Percentiles rank a stretch among this genome's conserved stretches.
These are phyloP conservation scores for Tromatobia lineatoria DNA, from an alignment of 2,888 invertebrate species.

Conservation along the genomic window DNA sequence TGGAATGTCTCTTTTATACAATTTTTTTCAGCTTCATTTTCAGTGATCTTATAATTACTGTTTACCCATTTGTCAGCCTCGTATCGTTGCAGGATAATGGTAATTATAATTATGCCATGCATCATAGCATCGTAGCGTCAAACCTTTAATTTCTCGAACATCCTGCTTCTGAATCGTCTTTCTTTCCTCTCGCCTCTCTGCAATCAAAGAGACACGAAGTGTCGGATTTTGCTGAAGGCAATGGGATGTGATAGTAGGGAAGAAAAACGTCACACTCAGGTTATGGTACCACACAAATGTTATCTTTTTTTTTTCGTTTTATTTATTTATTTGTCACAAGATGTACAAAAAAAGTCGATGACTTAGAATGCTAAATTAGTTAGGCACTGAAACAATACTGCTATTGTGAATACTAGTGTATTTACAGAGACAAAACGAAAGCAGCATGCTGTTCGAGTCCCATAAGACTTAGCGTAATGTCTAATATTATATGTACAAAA, in stretches of 20 bases:
- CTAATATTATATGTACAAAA: conserved; percentile 53
- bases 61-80: conserved; percentile 55
- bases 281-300: conserved; percentile 45
- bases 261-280: conserved; percentile 61
- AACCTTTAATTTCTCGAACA: conserved; percentile 85
- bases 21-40: conserved; percentile 14
- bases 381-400: conserved; percentile 50
- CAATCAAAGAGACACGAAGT: conserved; percentile 74
- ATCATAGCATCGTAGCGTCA: conserved; percentile 77
- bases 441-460: conserved; percentile 73
- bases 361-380: conserved; percentile 52
- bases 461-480: conserved; percentile 47
- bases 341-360: conserved; percentile 45
- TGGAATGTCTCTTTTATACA: conserved; percentile 38
- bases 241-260: conserved; percentile 61
- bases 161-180: conserved; percentile 82
- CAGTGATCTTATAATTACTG: conserved; percentile 9
- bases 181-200: conserved; percentile 82
- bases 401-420: conserved; percentile 45
- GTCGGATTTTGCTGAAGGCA: conserved; percentile 64
- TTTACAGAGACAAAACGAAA: conserved; percentile 43
- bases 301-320: conserved; percentile 39
- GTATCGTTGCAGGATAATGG: conserved; percentile 61
- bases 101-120: conserved; percentile 75
- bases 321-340: conserved; percentile 33